phyloP scores from a whole-genome alignment of 1,140 invertebrate species.

The Prorops nasuta region DNA sequence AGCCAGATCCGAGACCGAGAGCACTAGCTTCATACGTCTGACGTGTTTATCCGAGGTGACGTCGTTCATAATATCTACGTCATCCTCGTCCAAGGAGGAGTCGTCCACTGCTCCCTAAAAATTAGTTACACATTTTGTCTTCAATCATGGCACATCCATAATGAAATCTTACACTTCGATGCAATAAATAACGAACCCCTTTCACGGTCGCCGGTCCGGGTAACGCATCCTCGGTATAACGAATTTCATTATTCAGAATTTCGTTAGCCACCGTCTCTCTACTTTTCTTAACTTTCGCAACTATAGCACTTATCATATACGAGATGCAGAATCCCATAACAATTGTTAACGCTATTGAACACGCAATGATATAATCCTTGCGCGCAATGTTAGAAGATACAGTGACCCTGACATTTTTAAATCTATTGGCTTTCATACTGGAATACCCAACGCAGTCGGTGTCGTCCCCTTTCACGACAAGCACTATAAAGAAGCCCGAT shows the following conservation, averaged over 20 bases:
- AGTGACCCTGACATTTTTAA: slow-evolving; percentile 60
- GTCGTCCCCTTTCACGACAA: slow-evolving; percentile 77
- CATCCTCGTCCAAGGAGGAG: slow-evolving; percentile 65
- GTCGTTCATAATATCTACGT: slow-evolving; percentile 69
- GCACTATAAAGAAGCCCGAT: slow-evolving; percentile 76
- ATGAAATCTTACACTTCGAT: too few species aligned
- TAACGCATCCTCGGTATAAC: too few species aligned
- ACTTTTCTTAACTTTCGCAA: slow-evolving; percentile 53
- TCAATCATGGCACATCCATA: too few species aligned
- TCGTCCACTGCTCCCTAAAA: slow-evolving; percentile 53
- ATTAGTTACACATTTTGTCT: too few species aligned
- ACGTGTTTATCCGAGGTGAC: slow-evolving; percentile 66
- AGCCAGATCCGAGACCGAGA: slow-evolving; percentile 74
- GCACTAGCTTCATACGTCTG: slow-evolving; percentile 64
- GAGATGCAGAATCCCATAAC: slow-evolving; percentile 64
- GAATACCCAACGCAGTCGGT: slow-evolving; percentile 63
- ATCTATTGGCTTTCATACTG: slow-evolving; percentile 33
- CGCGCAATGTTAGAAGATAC: slow-evolving; percentile 62
- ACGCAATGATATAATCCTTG: slow-evolving; percentile 64
- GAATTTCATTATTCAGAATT: too few species aligned
- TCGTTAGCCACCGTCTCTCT: too few species aligned
- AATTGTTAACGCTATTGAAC: slow-evolving; percentile 56
- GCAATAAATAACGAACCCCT: too few species aligned
- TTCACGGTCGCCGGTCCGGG: too few species aligned
- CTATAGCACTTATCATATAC: slow-evolving; percentile 56